phyloP scores from a whole-genome alignment of 2,888 invertebrate species.

The Hydropsyche betteni region DNA sequence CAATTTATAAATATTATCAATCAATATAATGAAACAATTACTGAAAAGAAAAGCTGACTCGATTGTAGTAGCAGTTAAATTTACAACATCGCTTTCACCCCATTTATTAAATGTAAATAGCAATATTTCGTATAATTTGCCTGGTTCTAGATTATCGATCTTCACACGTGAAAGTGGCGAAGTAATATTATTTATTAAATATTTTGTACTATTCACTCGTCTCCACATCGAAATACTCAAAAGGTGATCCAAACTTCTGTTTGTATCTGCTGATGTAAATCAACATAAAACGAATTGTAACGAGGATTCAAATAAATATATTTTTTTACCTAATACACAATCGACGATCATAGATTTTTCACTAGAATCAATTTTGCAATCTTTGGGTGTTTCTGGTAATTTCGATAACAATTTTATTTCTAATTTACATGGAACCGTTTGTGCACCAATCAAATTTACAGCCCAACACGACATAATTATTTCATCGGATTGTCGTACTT shows the following conservation, averaged over 20 bases:
- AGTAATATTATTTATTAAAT: slow-evolving; percentile 47
- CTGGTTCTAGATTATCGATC: slow-evolving; percentile 43
- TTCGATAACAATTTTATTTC: slow-evolving; percentile 39
- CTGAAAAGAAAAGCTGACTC: slow-evolving; percentile 39
- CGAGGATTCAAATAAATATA: not conserved
- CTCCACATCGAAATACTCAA: slow-evolving; percentile 46
- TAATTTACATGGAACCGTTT: slow-evolving; percentile 43
- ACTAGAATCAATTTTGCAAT: slow-evolving; percentile 44
- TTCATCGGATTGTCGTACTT: slow-evolving; percentile 41
- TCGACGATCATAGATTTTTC: slow-evolving; percentile 43
- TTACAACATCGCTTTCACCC: slow-evolving; percentile 47
- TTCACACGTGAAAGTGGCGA: slow-evolving; percentile 45
- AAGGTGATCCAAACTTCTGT: slow-evolving; percentile 38
- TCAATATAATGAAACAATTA: slow-evolving; percentile 31
- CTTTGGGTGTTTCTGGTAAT: slow-evolving; percentile 46
- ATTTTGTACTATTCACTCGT: slow-evolving; percentile 40
- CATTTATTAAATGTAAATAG: slow-evolving; percentile 48
- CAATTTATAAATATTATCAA: not conserved
- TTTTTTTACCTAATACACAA: slow-evolving; percentile 42
- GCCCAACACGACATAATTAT: slow-evolving; percentile 48
- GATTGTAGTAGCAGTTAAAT: slow-evolving; percentile 40
- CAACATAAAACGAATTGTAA: not conserved
- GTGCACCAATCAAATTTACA: slow-evolving; percentile 46
- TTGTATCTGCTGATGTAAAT: slow-evolving; percentile 34
- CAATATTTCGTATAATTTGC: slow-evolving; percentile 44